Conservation (phyloP, 2,888 invertebrate genomes). For the Hydriomena furcata region DNA sequence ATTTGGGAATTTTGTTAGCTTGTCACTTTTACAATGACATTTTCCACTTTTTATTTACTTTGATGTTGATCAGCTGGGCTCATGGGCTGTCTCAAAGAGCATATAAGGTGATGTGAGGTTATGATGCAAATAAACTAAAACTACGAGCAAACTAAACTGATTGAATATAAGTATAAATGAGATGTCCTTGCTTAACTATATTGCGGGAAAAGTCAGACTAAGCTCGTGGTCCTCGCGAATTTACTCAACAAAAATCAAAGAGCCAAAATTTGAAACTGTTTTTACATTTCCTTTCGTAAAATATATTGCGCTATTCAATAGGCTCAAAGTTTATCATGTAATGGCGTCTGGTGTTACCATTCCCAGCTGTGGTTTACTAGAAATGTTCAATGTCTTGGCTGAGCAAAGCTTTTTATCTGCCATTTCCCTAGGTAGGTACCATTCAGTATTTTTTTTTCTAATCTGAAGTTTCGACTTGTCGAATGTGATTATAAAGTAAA, state of each 20-base stretch:
- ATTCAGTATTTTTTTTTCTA: no score
- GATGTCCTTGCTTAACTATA: constrained; percentile 6
- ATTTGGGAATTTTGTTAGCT: no score
- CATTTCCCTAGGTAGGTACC: constrained; percentile 63
- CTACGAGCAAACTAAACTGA: no score
- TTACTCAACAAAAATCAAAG: constrained; percentile 13
- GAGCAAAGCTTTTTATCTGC: constrained; percentile 52
- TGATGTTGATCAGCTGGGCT: no score
- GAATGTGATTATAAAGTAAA: no score
- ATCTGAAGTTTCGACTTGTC: no score
- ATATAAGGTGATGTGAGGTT: no score
- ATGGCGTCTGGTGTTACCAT: constrained; percentile 61
- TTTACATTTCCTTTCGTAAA: constrained; percentile 70
- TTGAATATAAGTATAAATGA: background rate
- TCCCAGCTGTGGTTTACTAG: constrained; percentile 67
- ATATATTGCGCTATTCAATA: constrained; percentile 74
- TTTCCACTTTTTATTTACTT: no score
- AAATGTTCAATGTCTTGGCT: constrained; percentile 58
- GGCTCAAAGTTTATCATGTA: constrained; percentile 81
- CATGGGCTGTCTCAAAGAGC: no score
- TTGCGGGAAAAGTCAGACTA: constrained; percentile 17
- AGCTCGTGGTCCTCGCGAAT: constrained; percentile 7
- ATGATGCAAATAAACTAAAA: no score
- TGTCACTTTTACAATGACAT: no score
- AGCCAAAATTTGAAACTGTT: constrained; percentile 60